phyloP scores from a whole-genome alignment of 2,888 invertebrate species.

The Drosophila conformis region DNA sequence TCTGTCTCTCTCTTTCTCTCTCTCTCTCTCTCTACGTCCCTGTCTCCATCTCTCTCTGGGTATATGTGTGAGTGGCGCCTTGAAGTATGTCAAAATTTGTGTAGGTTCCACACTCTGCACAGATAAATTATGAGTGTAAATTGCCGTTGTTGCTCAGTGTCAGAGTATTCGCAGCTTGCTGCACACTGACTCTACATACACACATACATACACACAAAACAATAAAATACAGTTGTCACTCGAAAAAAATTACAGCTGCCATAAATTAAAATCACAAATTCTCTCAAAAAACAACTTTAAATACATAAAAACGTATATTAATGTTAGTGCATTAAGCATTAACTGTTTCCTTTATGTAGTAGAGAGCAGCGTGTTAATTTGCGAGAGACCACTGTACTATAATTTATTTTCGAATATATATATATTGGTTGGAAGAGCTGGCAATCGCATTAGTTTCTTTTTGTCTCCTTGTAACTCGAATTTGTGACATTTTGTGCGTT shows the following conservation, averaged over 20 bases:
- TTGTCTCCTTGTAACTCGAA: constrained; percentile 36
- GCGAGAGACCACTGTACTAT: constrained; percentile 6
- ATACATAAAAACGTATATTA: background rate
- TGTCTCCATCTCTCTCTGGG: background rate
- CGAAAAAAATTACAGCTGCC: background rate
- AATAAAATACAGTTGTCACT: background rate
- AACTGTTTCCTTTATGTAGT: background rate
- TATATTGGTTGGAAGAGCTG: background rate
- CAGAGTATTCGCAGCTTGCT: constrained; percentile 46
- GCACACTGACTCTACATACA: background rate
- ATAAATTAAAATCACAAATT: background rate
- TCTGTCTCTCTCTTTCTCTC: background rate
- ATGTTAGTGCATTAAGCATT: background rate
- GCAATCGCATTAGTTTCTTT: constrained; percentile 19
- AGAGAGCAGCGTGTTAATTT: background rate
- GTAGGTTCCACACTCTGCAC: constrained; percentile 40
- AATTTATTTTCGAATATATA: background rate
- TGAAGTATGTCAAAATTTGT: constrained; percentile 68
- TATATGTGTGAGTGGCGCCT: constrained; percentile 49
- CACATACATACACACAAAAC: background rate
- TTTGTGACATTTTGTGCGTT: constrained; percentile 35
- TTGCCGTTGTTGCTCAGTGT: constrained; percentile 57
- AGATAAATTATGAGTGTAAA: constrained; percentile 73
- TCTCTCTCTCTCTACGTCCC: background rate
- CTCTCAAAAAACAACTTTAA: background rate